Percentiles rank a stretch among this genome's conserved stretches.
Conservation (phyloP, 92 coral and sea anemone genomes). For the Umimayanthus kanabou region DNA sequence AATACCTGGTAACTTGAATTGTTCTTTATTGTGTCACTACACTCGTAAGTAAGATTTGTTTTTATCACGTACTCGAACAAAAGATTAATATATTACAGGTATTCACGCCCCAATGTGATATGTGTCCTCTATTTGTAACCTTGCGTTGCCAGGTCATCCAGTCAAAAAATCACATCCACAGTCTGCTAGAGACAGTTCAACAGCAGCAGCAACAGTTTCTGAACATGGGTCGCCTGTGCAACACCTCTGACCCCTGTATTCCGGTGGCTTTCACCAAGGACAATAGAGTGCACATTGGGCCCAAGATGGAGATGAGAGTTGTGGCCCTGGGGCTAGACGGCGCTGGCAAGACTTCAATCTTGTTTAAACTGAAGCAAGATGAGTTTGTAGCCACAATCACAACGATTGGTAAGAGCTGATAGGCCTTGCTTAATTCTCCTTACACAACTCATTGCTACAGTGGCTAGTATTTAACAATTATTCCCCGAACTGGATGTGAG, state of each 20-base stretch:
- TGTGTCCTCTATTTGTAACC: neutral
- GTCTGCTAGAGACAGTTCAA: constrained; percentile 92
- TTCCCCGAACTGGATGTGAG: too few species aligned
- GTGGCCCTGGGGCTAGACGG: constrained; percentile 98
- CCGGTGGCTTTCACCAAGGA: constrained; percentile 99
- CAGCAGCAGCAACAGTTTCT: constrained; percentile 97
- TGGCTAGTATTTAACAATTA: too few species aligned
- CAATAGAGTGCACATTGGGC: constrained; percentile 96
- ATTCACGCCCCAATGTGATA: neutral
- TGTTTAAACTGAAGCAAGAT: constrained; percentile 96
- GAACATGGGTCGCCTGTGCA: constrained; percentile 88
- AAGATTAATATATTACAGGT: too few species aligned
- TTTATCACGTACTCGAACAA: too few species aligned
- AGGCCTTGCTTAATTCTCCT: neutral
- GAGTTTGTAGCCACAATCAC: constrained; percentile 96
- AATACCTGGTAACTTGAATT: too few species aligned
- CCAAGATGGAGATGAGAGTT: constrained; percentile 99
- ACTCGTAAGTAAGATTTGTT: too few species aligned
- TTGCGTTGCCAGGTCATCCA: constrained; percentile 71
- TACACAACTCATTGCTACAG: too few species aligned
- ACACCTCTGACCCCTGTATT: constrained; percentile 84
- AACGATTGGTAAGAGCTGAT: constrained; percentile 78
- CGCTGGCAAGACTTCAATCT: constrained; percentile 97
- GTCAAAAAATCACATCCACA: constrained; percentile 88
- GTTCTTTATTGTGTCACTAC: too few species aligned